Evolutionary conservation across 2,113 vertebrate species (phyloP).

Genomic region (Thinocorus orbignyianus): DNA sequence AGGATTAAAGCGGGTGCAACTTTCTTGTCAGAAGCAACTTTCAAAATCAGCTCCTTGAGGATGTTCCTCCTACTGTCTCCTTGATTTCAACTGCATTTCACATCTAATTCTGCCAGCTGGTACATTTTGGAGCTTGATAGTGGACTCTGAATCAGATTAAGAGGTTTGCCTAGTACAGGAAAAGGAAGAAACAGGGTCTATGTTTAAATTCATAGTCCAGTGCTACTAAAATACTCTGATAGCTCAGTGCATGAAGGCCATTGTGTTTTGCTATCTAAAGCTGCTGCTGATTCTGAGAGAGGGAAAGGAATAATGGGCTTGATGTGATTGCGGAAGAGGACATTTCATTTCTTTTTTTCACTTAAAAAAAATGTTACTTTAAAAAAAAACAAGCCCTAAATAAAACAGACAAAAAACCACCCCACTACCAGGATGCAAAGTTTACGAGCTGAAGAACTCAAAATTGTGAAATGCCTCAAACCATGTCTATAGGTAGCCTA

Average conservation of each 20-base stretch:
- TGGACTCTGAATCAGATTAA: background rate
- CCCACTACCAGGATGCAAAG: background rate
- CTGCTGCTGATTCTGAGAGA: background rate
- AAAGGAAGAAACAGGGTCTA: background rate
- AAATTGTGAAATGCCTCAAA: background rate
- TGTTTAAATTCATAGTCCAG: background rate
- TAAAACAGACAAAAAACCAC: background rate
- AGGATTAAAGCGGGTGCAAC: slow-evolving; percentile 23
- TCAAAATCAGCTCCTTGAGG: background rate
- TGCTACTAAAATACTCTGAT: background rate
- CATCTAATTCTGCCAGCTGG: background rate
- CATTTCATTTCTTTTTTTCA: background rate
- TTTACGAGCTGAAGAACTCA: background rate
- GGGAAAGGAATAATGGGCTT: background rate
- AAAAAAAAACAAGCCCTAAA: background rate
- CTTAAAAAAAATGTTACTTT: background rate
- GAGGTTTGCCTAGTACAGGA: background rate
- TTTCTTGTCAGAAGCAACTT: slow-evolving; percentile 1
- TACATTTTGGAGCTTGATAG: background rate
- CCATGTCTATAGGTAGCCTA: background rate
- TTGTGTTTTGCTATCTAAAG: background rate
- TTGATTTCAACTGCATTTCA: background rate
- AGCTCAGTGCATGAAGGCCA: background rate
- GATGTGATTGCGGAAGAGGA: background rate
- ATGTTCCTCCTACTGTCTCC: background rate